Percentiles rank a stretch among this genome's conserved stretches.
phyloP scores from a whole-genome alignment of 35 echinoderm and acorn worm genomes.

The Diadema setosum region DNA sequence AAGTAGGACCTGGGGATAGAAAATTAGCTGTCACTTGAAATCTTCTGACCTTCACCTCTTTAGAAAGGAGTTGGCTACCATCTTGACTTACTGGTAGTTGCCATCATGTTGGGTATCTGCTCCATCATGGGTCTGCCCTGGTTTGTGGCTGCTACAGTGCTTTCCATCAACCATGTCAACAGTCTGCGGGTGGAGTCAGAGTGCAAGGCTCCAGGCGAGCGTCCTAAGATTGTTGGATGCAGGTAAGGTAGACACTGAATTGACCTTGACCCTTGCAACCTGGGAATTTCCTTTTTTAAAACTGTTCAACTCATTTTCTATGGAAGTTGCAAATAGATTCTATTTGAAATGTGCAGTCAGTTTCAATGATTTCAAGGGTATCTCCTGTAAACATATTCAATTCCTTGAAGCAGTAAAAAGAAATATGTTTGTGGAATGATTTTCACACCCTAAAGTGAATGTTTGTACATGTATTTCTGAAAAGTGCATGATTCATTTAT shows the following conservation, averaged over 20 bases:
- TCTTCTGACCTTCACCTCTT: background rate
- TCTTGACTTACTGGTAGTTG: conserved; percentile 76
- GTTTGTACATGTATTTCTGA: too few species aligned
- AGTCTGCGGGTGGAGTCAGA: conserved; percentile 80
- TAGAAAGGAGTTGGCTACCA: conserved; percentile 97
- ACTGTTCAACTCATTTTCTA: background rate
- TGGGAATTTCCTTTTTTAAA: background rate
- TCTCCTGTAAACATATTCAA: background rate
- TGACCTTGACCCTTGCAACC: background rate
- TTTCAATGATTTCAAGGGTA: too few species aligned
- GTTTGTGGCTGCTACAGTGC: conserved; percentile 92
- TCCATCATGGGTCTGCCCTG: conserved; percentile 78
- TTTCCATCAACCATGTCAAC: conserved; percentile 90
- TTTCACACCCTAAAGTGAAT: too few species aligned
- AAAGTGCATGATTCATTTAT: too few species aligned
- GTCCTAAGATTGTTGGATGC: conserved; percentile 67
- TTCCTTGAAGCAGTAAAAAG: background rate
- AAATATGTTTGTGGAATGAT: background rate
- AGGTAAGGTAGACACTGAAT: conserved; percentile 16
- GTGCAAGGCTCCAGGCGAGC: conserved; percentile 75
- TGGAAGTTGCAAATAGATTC: too few species aligned
- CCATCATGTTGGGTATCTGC: conserved; percentile 69
- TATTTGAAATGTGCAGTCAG: too few species aligned
- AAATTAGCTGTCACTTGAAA: too few species aligned
- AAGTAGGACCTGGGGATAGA: too few species aligned